Evolutionary conservation across 1,140 invertebrate genomes (phyloP).

Genomic region (Heliconius hewitsoni): DNA sequence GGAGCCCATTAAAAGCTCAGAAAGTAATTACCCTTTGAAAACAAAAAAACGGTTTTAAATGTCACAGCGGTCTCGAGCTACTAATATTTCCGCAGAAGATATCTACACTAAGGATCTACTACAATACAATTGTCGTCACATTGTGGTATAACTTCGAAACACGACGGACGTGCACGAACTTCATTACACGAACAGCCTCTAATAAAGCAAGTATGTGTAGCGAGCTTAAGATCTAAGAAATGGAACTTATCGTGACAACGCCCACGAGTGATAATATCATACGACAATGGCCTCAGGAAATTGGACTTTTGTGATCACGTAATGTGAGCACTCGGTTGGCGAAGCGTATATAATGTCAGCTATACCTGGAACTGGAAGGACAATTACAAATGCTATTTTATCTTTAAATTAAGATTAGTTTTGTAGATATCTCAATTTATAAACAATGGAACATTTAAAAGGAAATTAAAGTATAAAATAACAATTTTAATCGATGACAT

Average conservation of each 20-base stretch:
- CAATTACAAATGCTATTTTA: conserved; percentile 13
- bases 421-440: background rate
- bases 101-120: conserved; percentile 52
- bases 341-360: conserved; percentile 8
- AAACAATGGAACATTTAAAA: background rate
- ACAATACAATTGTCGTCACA: conserved; percentile 53
- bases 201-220: conserved; percentile 37
- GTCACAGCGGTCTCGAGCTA: conserved; percentile 48
- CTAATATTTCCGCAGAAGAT: conserved; percentile 50
- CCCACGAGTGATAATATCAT: conserved; percentile 64
- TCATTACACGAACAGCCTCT: conserved; percentile 47
- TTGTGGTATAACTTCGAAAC: conserved; percentile 44
- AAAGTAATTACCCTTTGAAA: conserved; percentile 16
- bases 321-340: conserved; percentile 28
- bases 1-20: conserved; percentile 36
- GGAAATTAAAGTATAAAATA: background rate
- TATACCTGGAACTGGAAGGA: conserved; percentile 14
- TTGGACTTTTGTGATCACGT: conserved; percentile 52
- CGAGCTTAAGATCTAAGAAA: conserved; percentile 50
- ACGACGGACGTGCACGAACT: conserved; percentile 55
- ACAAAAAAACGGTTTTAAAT: conserved; percentile 43
- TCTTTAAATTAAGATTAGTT: background rate
- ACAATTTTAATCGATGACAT: background rate
- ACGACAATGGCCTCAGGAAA: conserved; percentile 57
- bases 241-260: conserved; percentile 63